Conservation (phyloP, 1,140 invertebrate genomes). For the Armadillidium nasatum region DNA sequence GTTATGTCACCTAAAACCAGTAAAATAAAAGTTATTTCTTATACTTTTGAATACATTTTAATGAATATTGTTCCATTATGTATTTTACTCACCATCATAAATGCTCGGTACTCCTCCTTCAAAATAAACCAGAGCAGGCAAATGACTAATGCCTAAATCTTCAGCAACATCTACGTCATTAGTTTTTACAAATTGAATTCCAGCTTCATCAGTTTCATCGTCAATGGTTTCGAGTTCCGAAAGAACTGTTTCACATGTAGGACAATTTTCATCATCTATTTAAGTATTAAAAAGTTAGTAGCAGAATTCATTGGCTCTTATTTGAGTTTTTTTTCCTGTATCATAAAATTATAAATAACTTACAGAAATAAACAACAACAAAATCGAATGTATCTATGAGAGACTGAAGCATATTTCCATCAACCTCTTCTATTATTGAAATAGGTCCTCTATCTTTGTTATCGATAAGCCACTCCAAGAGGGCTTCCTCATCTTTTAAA, state of each 20-base stretch:
- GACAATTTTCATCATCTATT: conserved; percentile 71
- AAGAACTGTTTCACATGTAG: conserved; percentile 73
- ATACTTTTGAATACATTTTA: background rate
- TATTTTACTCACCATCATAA: conserved; percentile 70
- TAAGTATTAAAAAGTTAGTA: conserved; percentile 28
- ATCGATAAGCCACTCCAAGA: conserved; percentile 82
- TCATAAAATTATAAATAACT: conserved; percentile 48
- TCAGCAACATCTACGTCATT: conserved; percentile 83
- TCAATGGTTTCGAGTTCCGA: conserved; percentile 89
- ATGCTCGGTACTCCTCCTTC: conserved; percentile 88
- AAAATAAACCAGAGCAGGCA: conserved; percentile 75
- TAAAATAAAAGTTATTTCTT: background rate
- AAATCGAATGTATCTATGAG: conserved; percentile 85
- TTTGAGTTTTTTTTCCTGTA: too few relatives aligned
- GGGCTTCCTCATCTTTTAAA: conserved; percentile 84
- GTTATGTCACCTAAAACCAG: conserved; percentile 70
- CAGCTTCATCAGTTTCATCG: conserved; percentile 85
- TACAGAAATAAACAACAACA: conserved; percentile 88
- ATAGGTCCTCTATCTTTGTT: conserved; percentile 70
- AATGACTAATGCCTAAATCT: conserved; percentile 78
- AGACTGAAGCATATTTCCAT: conserved; percentile 80
- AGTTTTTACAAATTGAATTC: conserved; percentile 90
- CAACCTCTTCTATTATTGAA: conserved; percentile 86
- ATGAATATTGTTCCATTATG: background rate
- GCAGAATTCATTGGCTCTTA: too few relatives aligned